These are phyloP conservation scores for Aphaenogaster floridana DNA, from an alignment of 1,140 invertebrate species.

Conservation along the genomic window DNA sequence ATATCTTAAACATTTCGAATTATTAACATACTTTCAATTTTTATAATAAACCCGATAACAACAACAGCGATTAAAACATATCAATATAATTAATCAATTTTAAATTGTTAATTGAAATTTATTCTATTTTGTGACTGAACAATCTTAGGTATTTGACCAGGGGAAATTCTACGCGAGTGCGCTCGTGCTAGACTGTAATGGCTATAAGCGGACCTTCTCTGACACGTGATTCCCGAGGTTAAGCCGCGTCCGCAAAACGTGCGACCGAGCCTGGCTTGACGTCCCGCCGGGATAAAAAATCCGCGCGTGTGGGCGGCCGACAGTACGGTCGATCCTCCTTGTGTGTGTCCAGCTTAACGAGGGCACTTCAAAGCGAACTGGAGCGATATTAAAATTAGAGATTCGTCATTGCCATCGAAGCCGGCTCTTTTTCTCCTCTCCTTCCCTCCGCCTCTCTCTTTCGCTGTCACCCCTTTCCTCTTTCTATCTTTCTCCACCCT, in stretches of 20 bases:
- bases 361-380: conserved; percentile 82
- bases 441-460: conserved; percentile 28
- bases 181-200: conserved; percentile 49
- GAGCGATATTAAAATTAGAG: conserved; percentile 84
- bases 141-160: conserved; percentile 6
- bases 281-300: conserved; percentile 70
- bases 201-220: conserved; percentile 39
- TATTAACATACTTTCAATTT: neutral
- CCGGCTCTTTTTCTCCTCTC: conserved; percentile 47
- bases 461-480: conserved; percentile 24
- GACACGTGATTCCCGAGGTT: conserved; percentile 66
- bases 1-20: neutral
- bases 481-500: conserved; percentile 53
- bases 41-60: neutral
- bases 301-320: conserved; percentile 61
- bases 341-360: conserved; percentile 76
- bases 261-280: conserved; percentile 51
- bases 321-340: conserved; percentile 67
- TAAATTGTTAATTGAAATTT: neutral
- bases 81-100: conserved; percentile 1
- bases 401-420: conserved; percentile 74
- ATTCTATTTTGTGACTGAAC: neutral
- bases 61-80: neutral
- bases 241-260: conserved; percentile 72
- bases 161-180: conserved; percentile 27